Evolutionary conservation across 2,888 invertebrate genomes (phyloP).

Genomic region (Diarsia brunnea): DNA sequence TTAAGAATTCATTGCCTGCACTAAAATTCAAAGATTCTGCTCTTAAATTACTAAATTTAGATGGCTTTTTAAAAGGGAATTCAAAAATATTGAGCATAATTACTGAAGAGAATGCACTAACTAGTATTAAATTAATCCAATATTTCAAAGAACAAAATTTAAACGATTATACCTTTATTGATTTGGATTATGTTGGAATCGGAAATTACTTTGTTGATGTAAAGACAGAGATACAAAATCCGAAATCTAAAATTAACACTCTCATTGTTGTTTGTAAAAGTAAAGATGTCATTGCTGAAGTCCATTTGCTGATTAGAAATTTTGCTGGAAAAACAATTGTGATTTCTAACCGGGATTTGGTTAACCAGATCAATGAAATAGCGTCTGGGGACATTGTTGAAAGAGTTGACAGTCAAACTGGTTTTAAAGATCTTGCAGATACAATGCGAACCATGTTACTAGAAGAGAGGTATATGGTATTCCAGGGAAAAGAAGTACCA

Average conservation of each 20-base stretch:
- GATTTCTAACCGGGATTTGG: constrained; percentile 22
- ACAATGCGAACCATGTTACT: constrained; percentile 33
- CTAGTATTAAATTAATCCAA: constrained; percentile 56
- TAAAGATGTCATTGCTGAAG: constrained; percentile 13
- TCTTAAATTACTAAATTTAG: constrained; percentile 31
- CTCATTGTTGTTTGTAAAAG: constrained; percentile 38
- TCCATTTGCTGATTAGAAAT: constrained; percentile 7
- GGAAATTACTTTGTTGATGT: constrained; percentile 49
- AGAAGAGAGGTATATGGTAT: constrained; percentile 43
- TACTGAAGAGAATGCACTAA: constrained; percentile 46
- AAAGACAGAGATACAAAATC: constrained; percentile 24
- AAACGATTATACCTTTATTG: constrained; percentile 39
- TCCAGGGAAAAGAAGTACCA: constrained; percentile 48
- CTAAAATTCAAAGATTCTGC: constrained; percentile 37
- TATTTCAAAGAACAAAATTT: constrained; percentile 33
- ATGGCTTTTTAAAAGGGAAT: constrained; percentile 24
- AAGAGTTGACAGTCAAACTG: constrained; percentile 28
- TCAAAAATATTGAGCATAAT: constrained; percentile 25
- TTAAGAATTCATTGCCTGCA: constrained; percentile 26
- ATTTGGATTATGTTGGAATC: constrained; percentile 44
- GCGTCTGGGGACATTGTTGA: neutral
- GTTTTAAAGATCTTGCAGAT: constrained; percentile 38
- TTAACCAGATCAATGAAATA: neutral
- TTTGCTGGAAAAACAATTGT: constrained; percentile 50
- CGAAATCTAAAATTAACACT: constrained; percentile 9